These are phyloP conservation scores for Gymnoscelis rufifasciata DNA, from an alignment of 2,888 invertebrate species.

Conservation along the genomic window DNA sequence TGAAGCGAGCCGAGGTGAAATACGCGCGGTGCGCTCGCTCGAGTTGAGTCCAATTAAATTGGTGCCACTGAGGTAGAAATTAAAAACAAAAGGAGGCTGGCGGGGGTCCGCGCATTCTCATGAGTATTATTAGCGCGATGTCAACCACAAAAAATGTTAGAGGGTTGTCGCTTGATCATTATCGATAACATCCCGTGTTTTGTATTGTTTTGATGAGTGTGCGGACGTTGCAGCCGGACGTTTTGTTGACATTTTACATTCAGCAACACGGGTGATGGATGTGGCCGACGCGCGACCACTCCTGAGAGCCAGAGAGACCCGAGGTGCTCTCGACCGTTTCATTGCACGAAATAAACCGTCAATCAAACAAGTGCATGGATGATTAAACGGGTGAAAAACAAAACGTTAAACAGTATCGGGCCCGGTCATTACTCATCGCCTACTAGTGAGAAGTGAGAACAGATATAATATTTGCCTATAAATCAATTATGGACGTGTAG, in stretches of 20 bases:
- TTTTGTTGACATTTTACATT: constrained; percentile 69
- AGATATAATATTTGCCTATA: constrained; percentile 76
- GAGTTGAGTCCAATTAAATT: constrained; percentile 78
- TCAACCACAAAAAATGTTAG: constrained; percentile 76
- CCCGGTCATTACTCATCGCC: constrained; percentile 61
- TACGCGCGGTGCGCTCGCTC: constrained; percentile 76
- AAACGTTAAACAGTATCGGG: constrained; percentile 54
- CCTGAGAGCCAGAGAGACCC: constrained; percentile 16
- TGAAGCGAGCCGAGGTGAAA: constrained; percentile 77
- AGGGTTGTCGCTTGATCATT: constrained; percentile 72
- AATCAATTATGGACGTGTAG: constrained; percentile 68
- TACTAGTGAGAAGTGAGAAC: constrained; percentile 71
- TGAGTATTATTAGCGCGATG: constrained; percentile 79
- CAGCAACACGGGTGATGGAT: constrained; percentile 64
- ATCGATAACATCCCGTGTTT: constrained; percentile 75
- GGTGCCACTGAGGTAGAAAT: constrained; percentile 80
- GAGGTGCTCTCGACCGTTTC: constrained; percentile 20
- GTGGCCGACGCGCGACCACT: constrained; percentile 39
- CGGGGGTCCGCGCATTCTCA: constrained; percentile 75
- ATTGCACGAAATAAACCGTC: constrained; percentile 49
- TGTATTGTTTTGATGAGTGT: constrained; percentile 78
- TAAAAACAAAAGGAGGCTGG: constrained; percentile 78
- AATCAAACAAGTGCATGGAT: constrained; percentile 54
- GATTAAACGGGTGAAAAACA: constrained; percentile 57
- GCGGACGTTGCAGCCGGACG: constrained; percentile 54